phyloP scores from a whole-genome alignment of 2,888 invertebrate species.

The Linyphia triangularis region DNA sequence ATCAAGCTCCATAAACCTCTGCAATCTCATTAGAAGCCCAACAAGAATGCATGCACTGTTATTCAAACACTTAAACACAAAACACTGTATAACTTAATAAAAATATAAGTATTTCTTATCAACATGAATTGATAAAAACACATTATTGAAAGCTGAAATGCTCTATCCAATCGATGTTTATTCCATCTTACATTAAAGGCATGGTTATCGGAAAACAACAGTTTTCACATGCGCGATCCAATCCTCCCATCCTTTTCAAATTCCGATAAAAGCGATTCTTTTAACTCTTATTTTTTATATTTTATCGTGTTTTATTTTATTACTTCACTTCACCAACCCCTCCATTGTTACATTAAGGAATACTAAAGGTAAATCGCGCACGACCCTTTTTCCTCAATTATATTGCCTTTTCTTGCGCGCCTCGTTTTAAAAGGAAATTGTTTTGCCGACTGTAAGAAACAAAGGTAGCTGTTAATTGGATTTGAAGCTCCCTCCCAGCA shows the following conservation, averaged over 20 bases:
- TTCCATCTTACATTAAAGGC: conserved; percentile 18
- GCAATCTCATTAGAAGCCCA: too few relatives aligned
- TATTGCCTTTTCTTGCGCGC: conserved; percentile 19
- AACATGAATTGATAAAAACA: conserved; percentile 23
- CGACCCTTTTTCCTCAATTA: conserved; percentile 57
- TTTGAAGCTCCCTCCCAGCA: conserved; percentile 29
- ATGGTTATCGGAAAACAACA: conserved; percentile 60
- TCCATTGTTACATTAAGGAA: conserved; percentile 18
- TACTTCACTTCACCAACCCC: not conserved
- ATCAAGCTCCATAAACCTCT: too few relatives aligned
- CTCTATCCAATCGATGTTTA: conserved; percentile 56
- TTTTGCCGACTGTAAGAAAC: conserved; percentile 46
- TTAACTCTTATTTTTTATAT: not conserved
- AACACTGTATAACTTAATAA: not conserved
- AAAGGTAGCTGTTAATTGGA: conserved; percentile 69
- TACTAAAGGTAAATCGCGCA: conserved; percentile 22
- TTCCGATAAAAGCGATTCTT: conserved; percentile 45
- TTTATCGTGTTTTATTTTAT: conserved; percentile 24
- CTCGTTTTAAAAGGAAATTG: conserved; percentile 56
- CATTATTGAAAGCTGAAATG: conserved; percentile 27
- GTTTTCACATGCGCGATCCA: conserved; percentile 25
- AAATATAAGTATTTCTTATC: conserved; percentile 19
- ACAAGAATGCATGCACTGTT: too few relatives aligned
- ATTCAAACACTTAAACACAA: too few relatives aligned
- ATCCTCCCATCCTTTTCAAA: conserved; percentile 38